Evolutionary conservation across 2,797 vertebrate genomes (phyloP).

Genomic region (Sebastolobus alascanus): DNA sequence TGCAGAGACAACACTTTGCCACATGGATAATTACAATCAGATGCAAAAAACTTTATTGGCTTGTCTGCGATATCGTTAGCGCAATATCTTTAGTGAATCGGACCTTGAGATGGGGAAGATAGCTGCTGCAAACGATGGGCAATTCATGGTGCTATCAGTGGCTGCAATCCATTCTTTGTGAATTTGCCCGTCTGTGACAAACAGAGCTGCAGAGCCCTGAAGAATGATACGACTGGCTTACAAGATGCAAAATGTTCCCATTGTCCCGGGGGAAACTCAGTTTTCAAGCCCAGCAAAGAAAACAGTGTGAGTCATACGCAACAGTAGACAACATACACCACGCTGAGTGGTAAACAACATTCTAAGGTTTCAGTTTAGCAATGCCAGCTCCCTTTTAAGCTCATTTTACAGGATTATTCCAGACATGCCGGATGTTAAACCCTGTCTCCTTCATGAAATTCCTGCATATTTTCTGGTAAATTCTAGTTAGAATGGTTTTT

Average conservation of each 20-base stretch:
- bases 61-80: not conserved
- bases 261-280: constrained; percentile 36
- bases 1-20: not conserved
- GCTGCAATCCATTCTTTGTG: not conserved
- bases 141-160: not conserved
- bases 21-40: not conserved
- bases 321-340: constrained; percentile 29
- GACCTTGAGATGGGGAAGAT: not conserved
- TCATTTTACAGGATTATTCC: constrained; percentile 47
- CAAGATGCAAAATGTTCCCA: constrained; percentile 42
- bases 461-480: not conserved
- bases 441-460: not conserved
- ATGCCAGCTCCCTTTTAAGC: constrained; percentile 13
- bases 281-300: constrained; percentile 39
- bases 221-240: constrained; percentile 3
- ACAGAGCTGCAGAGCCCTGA: constrained; percentile 19
- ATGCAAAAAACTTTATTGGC: not conserved
- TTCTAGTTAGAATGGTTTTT: not conserved
- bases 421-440: constrained; percentile 27
- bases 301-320: constrained; percentile 38
- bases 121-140: not conserved
- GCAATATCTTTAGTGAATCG: not conserved
- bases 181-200: not conserved
- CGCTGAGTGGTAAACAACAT: constrained; percentile 39
- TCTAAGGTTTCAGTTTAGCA: constrained; percentile 39